Conservation (phyloP, 2,113 vertebrate species). For the Acanthisitta chloris region DNA sequence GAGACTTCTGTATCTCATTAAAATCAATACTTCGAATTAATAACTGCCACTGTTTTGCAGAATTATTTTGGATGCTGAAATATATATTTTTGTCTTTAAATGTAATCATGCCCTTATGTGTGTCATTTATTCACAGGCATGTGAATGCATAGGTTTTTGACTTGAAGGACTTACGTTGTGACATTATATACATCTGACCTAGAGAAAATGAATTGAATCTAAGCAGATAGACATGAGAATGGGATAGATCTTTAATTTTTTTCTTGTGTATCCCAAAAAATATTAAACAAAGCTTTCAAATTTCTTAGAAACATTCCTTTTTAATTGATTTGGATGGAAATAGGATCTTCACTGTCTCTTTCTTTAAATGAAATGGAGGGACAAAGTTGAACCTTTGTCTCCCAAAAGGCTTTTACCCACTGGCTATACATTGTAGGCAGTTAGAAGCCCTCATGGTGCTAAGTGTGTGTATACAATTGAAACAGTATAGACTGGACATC, state of each 20-base stretch:
- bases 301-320: not conserved
- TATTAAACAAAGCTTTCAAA: not conserved
- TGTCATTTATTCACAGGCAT: not conserved
- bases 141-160: not conserved
- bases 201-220: not conserved
- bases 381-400: not conserved
- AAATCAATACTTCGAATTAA: conserved; percentile 36
- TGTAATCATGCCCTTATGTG: not conserved
- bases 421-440: not conserved
- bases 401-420: not conserved
- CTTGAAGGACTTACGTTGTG: not conserved
- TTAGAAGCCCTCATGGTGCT: not conserved
- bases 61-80: not conserved
- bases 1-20: not conserved
- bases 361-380: not conserved
- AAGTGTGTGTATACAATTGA: not conserved
- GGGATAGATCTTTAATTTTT: not conserved
- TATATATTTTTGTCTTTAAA: not conserved
- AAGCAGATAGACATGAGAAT: not conserved
- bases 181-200: not conserved
- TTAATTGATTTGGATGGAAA: not conserved
- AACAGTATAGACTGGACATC: not conserved
- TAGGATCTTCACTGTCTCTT: not conserved
- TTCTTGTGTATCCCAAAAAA: not conserved
- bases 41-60: not conserved